Percentiles rank a stretch among this genome's conserved stretches.
Evolutionary conservation across 1,140 invertebrate species (phyloP).

Genomic region (Meloidogyne hapla): DNA sequence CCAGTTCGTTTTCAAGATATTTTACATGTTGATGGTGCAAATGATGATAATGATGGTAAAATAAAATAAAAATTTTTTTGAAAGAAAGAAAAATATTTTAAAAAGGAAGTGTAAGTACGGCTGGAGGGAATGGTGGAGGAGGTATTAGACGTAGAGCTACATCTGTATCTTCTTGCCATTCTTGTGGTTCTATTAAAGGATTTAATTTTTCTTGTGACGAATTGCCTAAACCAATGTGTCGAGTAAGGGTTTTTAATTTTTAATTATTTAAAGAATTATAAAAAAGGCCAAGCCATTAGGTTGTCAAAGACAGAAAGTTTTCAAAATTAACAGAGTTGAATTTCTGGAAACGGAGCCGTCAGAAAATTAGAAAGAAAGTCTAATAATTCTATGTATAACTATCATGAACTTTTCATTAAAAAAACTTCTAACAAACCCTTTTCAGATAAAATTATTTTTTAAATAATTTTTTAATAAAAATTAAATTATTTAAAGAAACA

Average conservation of each 20-base stretch:
- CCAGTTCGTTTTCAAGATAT: slow-evolving; percentile 49
- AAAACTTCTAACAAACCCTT: too few relatives aligned
- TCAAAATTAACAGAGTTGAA: too few relatives aligned
- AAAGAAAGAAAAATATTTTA: not conserved
- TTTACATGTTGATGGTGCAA: slow-evolving; percentile 18
- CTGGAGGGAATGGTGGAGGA: not conserved
- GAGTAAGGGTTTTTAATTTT: slow-evolving; percentile 15
- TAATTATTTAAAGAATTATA: not conserved
- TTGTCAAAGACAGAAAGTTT: too few relatives aligned
- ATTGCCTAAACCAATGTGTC: slow-evolving; percentile 42
- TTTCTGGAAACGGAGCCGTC: too few relatives aligned
- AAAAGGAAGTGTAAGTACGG: not conserved
- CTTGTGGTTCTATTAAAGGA: slow-evolving; percentile 23
- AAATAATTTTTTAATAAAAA: not conserved
- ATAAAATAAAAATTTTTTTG: slow-evolving; percentile 11
- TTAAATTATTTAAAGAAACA: slow-evolving; percentile 38
- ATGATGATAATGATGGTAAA: slow-evolving; percentile 22
- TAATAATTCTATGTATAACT: too few relatives aligned
- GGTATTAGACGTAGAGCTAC: slow-evolving; percentile 14
- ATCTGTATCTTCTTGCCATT: slow-evolving; percentile 18
- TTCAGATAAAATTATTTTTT: not conserved
- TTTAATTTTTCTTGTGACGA: slow-evolving; percentile 35
- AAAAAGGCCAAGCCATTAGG: too few relatives aligned
- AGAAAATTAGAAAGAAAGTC: too few relatives aligned
- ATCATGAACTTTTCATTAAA: too few relatives aligned